A percentile compares a stretch with the other conserved stretches of the same genome.
phyloP scores from a whole-genome alignment of 2,888 invertebrate species.

The Eumerus sabulonum region DNA sequence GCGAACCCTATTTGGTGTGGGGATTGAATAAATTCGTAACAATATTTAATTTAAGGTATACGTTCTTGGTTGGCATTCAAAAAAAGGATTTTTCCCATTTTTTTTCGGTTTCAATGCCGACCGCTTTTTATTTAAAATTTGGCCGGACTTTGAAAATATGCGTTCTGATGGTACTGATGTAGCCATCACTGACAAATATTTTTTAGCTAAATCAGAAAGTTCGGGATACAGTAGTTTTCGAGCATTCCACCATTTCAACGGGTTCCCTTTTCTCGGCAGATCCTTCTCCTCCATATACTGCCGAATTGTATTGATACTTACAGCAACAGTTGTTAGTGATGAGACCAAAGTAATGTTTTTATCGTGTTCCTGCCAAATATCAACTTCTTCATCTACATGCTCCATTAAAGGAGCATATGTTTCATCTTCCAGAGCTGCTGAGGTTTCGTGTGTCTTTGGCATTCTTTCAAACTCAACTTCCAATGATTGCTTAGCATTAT shows the following conservation, averaged over 20 bases:
- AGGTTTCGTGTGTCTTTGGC: not conserved
- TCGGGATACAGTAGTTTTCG: conserved; percentile 17
- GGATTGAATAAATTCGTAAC: no score
- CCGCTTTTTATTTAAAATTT: conserved; percentile 7
- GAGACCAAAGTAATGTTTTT: not conserved
- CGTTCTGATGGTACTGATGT: conserved; percentile 19
- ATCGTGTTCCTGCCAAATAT: conserved; percentile 14
- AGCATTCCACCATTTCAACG: conserved; percentile 15
- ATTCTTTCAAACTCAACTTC: conserved; percentile 14
- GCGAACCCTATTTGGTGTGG: no score
- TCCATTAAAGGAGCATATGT: not conserved
- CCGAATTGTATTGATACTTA: not conserved
- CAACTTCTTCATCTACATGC: not conserved
- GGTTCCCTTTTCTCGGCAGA: conserved; percentile 4
- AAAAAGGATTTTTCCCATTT: conserved; percentile 17
- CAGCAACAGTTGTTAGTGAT: conserved; percentile 1
- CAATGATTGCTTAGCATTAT: conserved; percentile 9
- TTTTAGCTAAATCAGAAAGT: conserved; percentile 7
- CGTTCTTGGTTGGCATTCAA: conserved; percentile 1
- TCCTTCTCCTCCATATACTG: conserved; percentile 8
- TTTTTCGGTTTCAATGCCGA: conserved; percentile 3
- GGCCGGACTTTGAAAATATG: conserved; percentile 23
- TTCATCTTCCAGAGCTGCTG: not conserved
- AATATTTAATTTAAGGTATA: no score
- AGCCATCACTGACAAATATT: conserved; percentile 12